phyloP scores from a whole-genome alignment of 2,113 vertebrate genomes.

The Alexandromys fortis region DNA sequence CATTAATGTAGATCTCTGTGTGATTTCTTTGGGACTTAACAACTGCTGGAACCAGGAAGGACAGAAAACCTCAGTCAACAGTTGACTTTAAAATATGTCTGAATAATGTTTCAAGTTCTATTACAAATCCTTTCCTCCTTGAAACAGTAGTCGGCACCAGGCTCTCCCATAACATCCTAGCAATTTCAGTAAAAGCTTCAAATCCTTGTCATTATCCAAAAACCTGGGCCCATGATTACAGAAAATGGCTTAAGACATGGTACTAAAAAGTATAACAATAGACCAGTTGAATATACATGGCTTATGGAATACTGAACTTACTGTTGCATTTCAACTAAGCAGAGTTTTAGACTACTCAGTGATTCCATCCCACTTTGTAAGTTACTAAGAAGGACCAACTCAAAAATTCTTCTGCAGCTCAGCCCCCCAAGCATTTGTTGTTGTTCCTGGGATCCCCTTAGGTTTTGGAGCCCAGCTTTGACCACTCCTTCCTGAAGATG shows the following conservation, averaged over 20 bases:
- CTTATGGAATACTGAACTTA: not conserved
- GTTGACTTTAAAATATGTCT: constrained; percentile 16
- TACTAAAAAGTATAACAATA: not conserved
- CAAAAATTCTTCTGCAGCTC: constrained; percentile 71
- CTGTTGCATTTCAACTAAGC: not conserved
- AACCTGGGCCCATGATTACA: not conserved
- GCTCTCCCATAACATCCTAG: not conserved
- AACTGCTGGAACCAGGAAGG: too few relatives aligned
- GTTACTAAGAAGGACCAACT: constrained; percentile 57
- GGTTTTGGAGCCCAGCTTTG: constrained; percentile 83
- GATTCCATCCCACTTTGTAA: constrained; percentile 61
- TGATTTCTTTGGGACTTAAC: too few relatives aligned
- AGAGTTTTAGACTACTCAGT: constrained; percentile 35
- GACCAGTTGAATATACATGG: not conserved
- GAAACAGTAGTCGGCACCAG: not conserved
- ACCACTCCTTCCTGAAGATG: constrained; percentile 82
- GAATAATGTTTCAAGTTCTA: not conserved
- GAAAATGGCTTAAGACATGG: constrained; percentile 36
- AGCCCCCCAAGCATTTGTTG: constrained; percentile 79
- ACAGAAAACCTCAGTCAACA: too few relatives aligned
- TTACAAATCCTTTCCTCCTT: not conserved
- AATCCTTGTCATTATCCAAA: constrained; percentile 47
- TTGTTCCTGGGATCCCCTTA: constrained; percentile 85
- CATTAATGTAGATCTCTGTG: too few relatives aligned
- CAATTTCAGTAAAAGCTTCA: constrained; percentile 32